Evolutionary conservation across 1,140 invertebrate genomes (phyloP), one percentile per base, ranked within the genome.

Genomic region (Neodiprion fabricii): DNA sequence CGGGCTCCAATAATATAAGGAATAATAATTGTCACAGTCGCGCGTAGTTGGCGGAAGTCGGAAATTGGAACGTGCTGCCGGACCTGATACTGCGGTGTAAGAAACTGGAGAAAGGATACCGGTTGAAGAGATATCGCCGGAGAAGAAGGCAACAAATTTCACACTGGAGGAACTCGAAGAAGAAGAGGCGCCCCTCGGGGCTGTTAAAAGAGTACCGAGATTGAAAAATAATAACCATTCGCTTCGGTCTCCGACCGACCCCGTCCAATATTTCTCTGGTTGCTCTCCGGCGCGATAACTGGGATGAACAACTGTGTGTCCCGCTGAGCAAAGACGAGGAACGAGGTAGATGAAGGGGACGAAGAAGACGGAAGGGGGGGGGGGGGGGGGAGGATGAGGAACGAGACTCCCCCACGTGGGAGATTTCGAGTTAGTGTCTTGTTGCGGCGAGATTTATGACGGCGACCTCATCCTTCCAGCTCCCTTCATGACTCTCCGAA

Each of bases 351-450:
- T n/a, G 17, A 21, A 21, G 17, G 17, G 17, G 17, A 21, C 17
- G 17, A 21, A 21, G 17, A 21, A 21, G 17, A 21, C 17, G 17
- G 17, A 21, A 21, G 17, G 17, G 17, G 17, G 28, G 28, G 28
- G 28, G 5, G 28, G 28, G 5, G 5, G 28, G 28, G 28, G 28
- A 28, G 28, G 67, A 40, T 69, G 67, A 40, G 28, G 48, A 69
- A 48, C 17, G 70, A 17, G 70, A 71, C 21, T 49, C 23, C 17
- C 70, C 48, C 17, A 53, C 70, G 47, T 14, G 68, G 68, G 68
- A 11, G 68, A 48, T 70, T 66, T 70, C 23, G 68, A 61, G 53
- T 61, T 61, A 61, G 53, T 61, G 53, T 61, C 53, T 61, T 61
- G 53, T 61, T 61, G 53, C 53, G 53, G 53, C n/a, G 28, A 61